Evolutionary conservation across 2,888 invertebrate species (phyloP).

Genomic region (Cylloceria caligata): DNA sequence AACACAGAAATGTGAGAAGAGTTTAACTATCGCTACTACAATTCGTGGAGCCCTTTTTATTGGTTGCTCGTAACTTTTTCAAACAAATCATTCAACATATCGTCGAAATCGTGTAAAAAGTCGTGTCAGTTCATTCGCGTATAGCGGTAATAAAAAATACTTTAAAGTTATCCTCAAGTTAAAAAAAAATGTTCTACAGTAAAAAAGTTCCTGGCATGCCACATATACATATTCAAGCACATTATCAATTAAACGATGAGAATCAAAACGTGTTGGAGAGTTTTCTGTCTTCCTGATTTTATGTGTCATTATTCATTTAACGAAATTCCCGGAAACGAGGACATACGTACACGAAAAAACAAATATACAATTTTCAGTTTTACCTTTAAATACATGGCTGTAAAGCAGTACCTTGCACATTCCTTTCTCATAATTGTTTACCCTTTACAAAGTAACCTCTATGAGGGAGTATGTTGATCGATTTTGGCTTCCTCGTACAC

Average conservation of each 20-base stretch:
- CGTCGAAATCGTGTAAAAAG: background rate
- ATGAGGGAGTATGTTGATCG: no score
- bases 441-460: no score
- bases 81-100: background rate
- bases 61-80: no score
- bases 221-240: conserved; percentile 83
- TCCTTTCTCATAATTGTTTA: no score
- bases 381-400: conserved; percentile 14
- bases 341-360: conserved; percentile 75
- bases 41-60: no score
- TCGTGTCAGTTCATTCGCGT: background rate
- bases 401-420: no score
- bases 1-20: background rate
- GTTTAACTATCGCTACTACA: background rate
- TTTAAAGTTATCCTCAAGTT: conserved; percentile 53
- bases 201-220: conserved; percentile 78
- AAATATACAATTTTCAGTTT: conserved; percentile 60
- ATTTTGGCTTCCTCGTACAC: no score
- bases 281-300: conserved; percentile 30
- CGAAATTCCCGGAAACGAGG: conserved; percentile 47
- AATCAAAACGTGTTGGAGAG: conserved; percentile 49
- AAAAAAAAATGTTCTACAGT: conserved; percentile 61
- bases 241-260: conserved; percentile 65
- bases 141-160: conserved; percentile 54
- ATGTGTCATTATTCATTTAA: conserved; percentile 29